phyloP scores from a whole-genome alignment of 2,888 invertebrate genomes.

The Calameuta idolon region DNA sequence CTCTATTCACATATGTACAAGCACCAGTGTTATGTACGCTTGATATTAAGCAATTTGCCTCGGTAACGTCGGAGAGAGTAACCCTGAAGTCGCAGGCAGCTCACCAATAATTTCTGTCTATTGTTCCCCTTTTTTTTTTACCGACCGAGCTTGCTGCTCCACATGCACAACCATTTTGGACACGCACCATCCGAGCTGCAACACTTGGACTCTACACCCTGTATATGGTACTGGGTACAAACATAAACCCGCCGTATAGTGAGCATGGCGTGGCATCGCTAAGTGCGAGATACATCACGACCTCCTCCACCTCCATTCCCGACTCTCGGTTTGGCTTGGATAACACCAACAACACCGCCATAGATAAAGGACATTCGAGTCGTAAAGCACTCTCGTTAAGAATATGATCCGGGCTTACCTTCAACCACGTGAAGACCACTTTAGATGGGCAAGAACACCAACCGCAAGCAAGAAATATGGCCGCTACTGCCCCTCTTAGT shows the following conservation, averaged over 20 bases:
- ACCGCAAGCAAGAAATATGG: slow-evolving; percentile 43
- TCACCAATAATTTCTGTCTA: background rate
- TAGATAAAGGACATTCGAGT: slow-evolving; percentile 62
- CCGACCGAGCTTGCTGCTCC: background rate
- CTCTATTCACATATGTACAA: background rate
- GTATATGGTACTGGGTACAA: slow-evolving; percentile 1
- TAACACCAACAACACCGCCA: slow-evolving; percentile 62
- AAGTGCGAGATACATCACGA: slow-evolving; percentile 66
- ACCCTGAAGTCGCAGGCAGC: background rate
- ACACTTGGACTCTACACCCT: background rate
- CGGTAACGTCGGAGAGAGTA: background rate
- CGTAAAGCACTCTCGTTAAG: slow-evolving; percentile 66
- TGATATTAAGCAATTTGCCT: background rate
- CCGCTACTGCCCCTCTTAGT: slow-evolving; percentile 58
- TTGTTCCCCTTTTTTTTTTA: background rate
- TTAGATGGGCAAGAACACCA: slow-evolving; percentile 5
- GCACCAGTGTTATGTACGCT: background rate
- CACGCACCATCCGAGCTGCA: background rate
- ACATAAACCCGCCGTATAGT: slow-evolving; percentile 3
- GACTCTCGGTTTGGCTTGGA: slow-evolving; percentile 51
- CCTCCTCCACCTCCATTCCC: slow-evolving; percentile 36
- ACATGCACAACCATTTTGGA: background rate
- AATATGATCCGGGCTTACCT: slow-evolving; percentile 65
- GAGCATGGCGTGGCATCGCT: slow-evolving; percentile 48
- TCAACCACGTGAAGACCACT: slow-evolving; percentile 50